Conservation (phyloP, 2,113 vertebrate genomes). For the Corydoras maculifer region DNA sequence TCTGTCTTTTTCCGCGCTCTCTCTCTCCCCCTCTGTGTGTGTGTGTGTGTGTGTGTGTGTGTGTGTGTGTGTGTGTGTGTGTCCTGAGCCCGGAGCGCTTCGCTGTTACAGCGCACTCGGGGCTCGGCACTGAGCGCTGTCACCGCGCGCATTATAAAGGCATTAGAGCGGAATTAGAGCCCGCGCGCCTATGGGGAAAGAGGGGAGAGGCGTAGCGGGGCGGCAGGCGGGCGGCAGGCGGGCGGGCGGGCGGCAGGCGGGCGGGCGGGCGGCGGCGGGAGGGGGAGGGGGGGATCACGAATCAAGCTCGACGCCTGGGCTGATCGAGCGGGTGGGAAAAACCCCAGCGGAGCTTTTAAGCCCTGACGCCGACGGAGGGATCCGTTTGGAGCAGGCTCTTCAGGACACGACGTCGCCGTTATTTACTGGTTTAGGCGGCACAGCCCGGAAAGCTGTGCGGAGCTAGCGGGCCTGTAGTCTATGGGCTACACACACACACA, state of each 20-base stretch:
- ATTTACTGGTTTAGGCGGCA: too few relatives aligned
- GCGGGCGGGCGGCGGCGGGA: too few relatives aligned
- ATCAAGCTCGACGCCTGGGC: constrained; percentile 4
- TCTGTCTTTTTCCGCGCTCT: too few relatives aligned
- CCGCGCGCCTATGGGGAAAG: constrained; percentile 1
- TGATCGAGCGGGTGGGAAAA: not conserved
- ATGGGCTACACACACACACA: too few relatives aligned
- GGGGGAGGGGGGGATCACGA: not conserved
- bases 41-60: constrained; percentile 7
- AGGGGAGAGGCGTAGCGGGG: not conserved
- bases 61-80: not conserved
- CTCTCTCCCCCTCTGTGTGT: constrained; percentile 5
- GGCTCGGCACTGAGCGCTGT: constrained; percentile 36
- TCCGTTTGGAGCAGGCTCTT: not conserved
- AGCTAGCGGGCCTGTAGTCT: too few relatives aligned
- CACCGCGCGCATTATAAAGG: constrained; percentile 47
- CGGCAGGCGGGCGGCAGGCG: too few relatives aligned
- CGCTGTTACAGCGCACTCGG: constrained; percentile 27
- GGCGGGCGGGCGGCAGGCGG: too few relatives aligned
- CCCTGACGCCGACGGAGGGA: not conserved
- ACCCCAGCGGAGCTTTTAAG: constrained; percentile 7
- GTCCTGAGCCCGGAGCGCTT: constrained; percentile 6
- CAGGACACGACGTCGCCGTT: too few relatives aligned
- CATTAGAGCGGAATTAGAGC: constrained; percentile 49
- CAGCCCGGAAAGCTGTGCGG: too few relatives aligned